Evolutionary conservation across 1,140 invertebrate genomes (phyloP).

Genomic region (Campoletis sonorensis): DNA sequence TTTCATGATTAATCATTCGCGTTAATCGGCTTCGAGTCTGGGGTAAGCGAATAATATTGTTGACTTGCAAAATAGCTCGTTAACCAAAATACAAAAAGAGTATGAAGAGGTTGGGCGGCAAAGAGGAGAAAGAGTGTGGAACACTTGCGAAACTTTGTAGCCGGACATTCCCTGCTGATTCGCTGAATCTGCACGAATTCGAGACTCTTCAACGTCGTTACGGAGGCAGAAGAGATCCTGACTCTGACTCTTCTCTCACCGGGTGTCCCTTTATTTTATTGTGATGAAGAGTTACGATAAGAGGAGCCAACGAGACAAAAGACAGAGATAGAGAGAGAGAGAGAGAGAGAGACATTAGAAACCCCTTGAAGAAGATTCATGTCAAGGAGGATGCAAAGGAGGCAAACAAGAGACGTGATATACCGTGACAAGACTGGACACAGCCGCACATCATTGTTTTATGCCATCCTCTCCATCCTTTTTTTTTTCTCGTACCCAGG

Average conservation of each 20-base stretch:
- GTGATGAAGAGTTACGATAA: conserved; percentile 39
- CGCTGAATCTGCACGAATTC: conserved; percentile 22
- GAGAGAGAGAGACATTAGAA: background rate
- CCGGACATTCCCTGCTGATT: conserved; percentile 7
- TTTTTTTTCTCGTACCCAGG: background rate
- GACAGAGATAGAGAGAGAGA: background rate
- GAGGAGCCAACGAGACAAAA: conserved; percentile 35
- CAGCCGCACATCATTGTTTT: conserved; percentile 41
- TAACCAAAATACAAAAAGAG: background rate
- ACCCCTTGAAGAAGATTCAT: conserved; percentile 7
- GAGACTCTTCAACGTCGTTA: conserved; percentile 13
- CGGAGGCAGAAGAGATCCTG: conserved; percentile 27
- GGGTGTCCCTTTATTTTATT: conserved; percentile 40
- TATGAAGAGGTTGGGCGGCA: too few relatives aligned
- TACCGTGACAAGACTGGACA: conserved; percentile 31
- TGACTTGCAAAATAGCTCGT: conserved; percentile 8
- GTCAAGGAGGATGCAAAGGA: background rate
- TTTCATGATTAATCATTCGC: conserved; percentile 21
- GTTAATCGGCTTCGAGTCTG: background rate
- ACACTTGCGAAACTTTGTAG: background rate
- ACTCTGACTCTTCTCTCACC: conserved; percentile 6
- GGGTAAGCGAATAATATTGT: conserved; percentile 11
- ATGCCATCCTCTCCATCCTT: conserved; percentile 11
- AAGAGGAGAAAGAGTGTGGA: background rate
- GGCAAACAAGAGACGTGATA: background rate